Conservation (phyloP, 1,140 invertebrate species). For the Arctopsyche grandis region DNA sequence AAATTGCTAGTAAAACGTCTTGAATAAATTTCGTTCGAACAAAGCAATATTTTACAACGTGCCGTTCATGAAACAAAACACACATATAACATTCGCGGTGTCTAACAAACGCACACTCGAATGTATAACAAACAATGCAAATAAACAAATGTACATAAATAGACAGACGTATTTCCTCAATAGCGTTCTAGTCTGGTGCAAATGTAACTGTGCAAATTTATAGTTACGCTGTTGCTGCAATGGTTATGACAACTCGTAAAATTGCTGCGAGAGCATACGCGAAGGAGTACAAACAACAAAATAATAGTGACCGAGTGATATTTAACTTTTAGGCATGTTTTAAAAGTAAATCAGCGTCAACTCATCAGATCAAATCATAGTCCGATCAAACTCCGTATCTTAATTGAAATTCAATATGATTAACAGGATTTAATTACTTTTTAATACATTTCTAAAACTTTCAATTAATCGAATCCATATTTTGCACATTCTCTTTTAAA, state of each 20-base stretch:
- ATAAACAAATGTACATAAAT: not conserved
- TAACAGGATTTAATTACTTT: no score
- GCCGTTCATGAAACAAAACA: constrained; percentile 1
- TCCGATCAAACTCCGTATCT: no score
- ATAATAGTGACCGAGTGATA: no score
- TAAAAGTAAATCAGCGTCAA: no score
- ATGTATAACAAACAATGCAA: no score
- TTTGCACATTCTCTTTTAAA: no score
- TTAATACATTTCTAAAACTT: no score
- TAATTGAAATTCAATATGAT: no score
- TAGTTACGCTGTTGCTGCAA: constrained; percentile 42
- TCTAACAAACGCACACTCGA: not conserved
- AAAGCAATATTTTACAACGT: constrained; percentile 26
- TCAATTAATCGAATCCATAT: no score
- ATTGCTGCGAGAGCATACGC: constrained; percentile 42
- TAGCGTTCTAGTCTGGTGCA: not conserved
- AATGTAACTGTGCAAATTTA: constrained; percentile 46
- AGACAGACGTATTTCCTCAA: not conserved
- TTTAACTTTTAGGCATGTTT: no score
- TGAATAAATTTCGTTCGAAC: constrained; percentile 12
- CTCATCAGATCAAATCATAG: no score
- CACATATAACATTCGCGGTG: not conserved
- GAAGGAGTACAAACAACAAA: not conserved
- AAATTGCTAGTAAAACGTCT: not conserved
- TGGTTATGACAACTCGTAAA: constrained; percentile 53